These are phyloP conservation scores for Trachythela sp. DNA, from an alignment of 64 coral and sea anemone genomes.

Conservation along the genomic window DNA sequence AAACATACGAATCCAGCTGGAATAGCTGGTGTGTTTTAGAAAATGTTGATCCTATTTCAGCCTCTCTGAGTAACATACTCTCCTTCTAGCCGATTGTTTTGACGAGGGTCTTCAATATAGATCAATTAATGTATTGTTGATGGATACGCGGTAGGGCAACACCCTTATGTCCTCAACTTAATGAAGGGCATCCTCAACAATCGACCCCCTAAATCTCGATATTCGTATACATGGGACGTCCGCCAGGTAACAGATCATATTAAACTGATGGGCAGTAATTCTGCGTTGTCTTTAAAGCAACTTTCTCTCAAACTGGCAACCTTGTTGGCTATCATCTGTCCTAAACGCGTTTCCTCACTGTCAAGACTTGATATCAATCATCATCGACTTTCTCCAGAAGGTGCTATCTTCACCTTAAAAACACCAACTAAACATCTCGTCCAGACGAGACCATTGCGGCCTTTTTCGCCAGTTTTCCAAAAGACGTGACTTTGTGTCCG, in stretches of 20 bases:
- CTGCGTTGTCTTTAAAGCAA: neutral
- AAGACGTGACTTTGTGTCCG: neutral
- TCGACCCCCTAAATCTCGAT: slow-evolving; percentile 2
- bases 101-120: neutral
- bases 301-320: slow-evolving; percentile 17
- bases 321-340: neutral
- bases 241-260: neutral
- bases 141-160: neutral
- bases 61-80: slow-evolving; percentile 6
- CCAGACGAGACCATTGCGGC: neutral
- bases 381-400: slow-evolving; percentile 3
- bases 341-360: slow-evolving; percentile 10
- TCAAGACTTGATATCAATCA: slow-evolving; percentile 24
- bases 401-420: neutral
- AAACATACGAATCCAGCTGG: slow-evolving; percentile 46
- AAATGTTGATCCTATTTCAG: slow-evolving; percentile 37
- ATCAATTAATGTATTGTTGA: slow-evolving; percentile 41
- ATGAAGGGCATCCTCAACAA: slow-evolving; percentile 19
- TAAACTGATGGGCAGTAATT: neutral
- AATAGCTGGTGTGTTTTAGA: slow-evolving; percentile 29
- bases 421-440: neutral
- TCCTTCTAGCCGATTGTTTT: slow-evolving; percentile 19
- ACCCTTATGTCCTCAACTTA: slow-evolving; percentile 30
- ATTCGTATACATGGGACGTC: slow-evolving; percentile 23
- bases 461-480: slow-evolving; percentile 22